Base-by-base conservation (phyloP, 2,888 invertebrate species). In the Didymodactylos carnosus region DNA sequence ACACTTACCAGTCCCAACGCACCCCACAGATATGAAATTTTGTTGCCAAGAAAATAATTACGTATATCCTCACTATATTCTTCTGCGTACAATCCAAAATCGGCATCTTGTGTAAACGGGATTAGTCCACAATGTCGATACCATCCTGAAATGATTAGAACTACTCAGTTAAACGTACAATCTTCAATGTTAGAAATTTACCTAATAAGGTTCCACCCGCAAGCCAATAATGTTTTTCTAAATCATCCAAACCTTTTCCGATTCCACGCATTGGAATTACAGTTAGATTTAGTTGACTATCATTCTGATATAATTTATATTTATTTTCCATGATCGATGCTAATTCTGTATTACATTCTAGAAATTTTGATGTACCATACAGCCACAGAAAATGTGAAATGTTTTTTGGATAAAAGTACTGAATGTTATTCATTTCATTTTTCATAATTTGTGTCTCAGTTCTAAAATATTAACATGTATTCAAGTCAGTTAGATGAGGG, bases 71-170 rank as follows among this genome's bases (percentile, higher is more conserved):
- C 69, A 43, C 71, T 62, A 35, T 73, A 73, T 69, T 73, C 73
- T 25, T 62, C 43, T 23, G 70, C 70, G 39, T 49, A 71, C 5
- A 73, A 53, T 19, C 70, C 73, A 16, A 73, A 51, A 35, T 73
- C 73, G 7, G 62, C 71, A 73, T 73, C 73, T 23, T 73, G 71
- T 35, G 73, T 71, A 43, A 41, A 73, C 19, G 70, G 73, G 19
- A 73, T 73, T 1, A 73, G 35, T 19, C 73, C 73, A 62, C 73
- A 73, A 62, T 73, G 70, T 23, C 73, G 29, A 53, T 73, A 73
- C 73, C 73, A 73, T 49, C 73, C 73, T 62, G 35, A 27, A 35
- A 19, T 35, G n/a, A 19, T 43, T 43, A 19, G 46, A n/a, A n/a
- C 23, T 23, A 19, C 23, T 11, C 11, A 49, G 19, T 49, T 62